phyloP scores from a whole-genome alignment of 2,113 vertebrate genomes.

The Carettochelys insculpta region DNA sequence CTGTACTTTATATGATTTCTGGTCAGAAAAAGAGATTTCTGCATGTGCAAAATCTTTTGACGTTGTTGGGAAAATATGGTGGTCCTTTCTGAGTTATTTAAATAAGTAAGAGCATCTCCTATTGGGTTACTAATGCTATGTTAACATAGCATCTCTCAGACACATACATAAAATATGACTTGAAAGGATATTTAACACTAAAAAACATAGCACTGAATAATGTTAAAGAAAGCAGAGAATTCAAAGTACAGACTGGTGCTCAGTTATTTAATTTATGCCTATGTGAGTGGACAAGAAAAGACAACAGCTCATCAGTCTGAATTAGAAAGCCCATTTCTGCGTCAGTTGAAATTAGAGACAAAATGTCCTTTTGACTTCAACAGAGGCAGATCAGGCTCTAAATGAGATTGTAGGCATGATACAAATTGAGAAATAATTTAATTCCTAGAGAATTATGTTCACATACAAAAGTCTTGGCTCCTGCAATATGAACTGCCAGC shows the following conservation, averaged over 20 bases:
- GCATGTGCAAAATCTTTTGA: background rate
- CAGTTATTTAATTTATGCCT: background rate
- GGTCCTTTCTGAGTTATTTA: slow-evolving; percentile 7
- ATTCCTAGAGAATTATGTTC: background rate
- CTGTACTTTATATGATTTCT: background rate
- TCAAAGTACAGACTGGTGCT: accelerated
- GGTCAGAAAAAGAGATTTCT: background rate
- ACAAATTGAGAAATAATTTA: background rate
- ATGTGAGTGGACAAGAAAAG: background rate
- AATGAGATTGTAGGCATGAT: background rate
- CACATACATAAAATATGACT: background rate
- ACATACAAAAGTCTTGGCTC: background rate
- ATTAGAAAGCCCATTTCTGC: background rate
- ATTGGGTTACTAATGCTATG: background rate
- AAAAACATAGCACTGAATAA: background rate
- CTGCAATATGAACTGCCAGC: background rate
- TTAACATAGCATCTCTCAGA: background rate
- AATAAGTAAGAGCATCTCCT: background rate
- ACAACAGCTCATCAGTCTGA: background rate
- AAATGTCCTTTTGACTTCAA: background rate
- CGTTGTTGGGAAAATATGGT: background rate
- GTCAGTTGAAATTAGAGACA: background rate
- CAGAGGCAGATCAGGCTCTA: background rate
- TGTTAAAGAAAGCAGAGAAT: background rate
- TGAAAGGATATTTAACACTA: background rate